Base-by-base conservation (phyloP, 2,888 invertebrate species). In the Patella caerulea region DNA sequence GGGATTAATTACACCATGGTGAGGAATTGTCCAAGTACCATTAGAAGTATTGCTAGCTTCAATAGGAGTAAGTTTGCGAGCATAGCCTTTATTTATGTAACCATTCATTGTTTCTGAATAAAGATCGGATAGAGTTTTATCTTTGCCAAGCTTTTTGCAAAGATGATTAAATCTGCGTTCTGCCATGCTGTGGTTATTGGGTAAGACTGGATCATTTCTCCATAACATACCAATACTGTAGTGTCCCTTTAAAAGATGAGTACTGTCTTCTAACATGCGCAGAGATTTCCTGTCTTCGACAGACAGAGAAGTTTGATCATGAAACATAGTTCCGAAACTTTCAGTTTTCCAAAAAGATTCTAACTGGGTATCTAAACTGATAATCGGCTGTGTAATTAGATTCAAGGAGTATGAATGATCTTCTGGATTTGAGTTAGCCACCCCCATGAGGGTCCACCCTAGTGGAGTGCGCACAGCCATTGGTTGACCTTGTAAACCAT, bases 21-120 rank as follows among this genome's bases (percentile, higher is more conserved):
- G 73, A 54, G 73, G 73, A 14, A 73, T 19, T 19, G 53, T 55
- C 73, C 73, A 73, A 14, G 56, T 73, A 12, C n/a, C 24, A 11
- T 19, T n/a, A 24, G 55, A 55, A 17, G 56, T 56, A 24, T n/a
- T 24, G n/a, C 24, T 15, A n/a, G 55, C 73, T 73, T 73, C 73
- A 24, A 54, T 54, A n/a, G 34, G 45, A 14, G 73, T 73, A n/a
- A 73, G 34, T 24, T 73, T 56, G 12, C 56, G n/a, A 17, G 73
- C 73, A 19, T 73, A 56, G 17, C 73, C 73, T 24, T 73, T 73
- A 24, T 19, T 29, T 29, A 73, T 73, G 19, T 73, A 73, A 17
- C 73, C 56, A 55, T 73, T 73, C 56, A 73, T n/a, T 11, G 73
- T 73, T 55, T 73, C 19, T n/a, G 29, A 17, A 73, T 55, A 29